Percentiles rank a stretch among this genome's conserved stretches.
phyloP scores from a whole-genome alignment of 2,797 vertebrate species.

The Percopsis omiscomaycus region DNA sequence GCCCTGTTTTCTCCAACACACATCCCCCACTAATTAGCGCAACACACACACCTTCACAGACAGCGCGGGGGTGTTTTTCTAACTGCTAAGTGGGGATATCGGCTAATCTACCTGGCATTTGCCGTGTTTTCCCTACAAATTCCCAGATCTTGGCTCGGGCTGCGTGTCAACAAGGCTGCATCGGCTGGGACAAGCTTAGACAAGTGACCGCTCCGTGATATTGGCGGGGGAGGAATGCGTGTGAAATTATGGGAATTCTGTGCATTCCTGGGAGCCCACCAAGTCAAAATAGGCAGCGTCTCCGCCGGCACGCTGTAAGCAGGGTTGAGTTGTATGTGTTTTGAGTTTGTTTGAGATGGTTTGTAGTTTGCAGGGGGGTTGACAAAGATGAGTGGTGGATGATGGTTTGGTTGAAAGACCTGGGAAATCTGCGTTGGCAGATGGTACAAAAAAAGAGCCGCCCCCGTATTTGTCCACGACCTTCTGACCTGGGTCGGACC shows the following conservation, averaged over 20 bases:
- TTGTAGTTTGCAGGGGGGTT: not conserved
- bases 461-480: too few species aligned
- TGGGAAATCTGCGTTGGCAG: too few species aligned
- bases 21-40: too few species aligned
- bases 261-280: slow-evolving; percentile 62
- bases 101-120: slow-evolving; percentile 55
- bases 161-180: slow-evolving; percentile 65
- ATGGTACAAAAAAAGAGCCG: too few species aligned
- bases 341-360: not conserved
- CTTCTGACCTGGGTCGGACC: too few species aligned
- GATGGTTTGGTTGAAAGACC: slow-evolving; percentile 9
- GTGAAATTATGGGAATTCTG: slow-evolving; percentile 70
- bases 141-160: slow-evolving; percentile 53
- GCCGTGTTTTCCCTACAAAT: slow-evolving; percentile 62
- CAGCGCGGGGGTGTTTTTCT: slow-evolving; percentile 33
- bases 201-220: slow-evolving; percentile 63
- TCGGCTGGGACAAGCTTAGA: slow-evolving; percentile 69
- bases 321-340: not conserved
- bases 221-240: slow-evolving; percentile 63
- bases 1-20: too few species aligned
- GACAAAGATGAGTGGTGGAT: not conserved
- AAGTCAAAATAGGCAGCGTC: slow-evolving; percentile 41
- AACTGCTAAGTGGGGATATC: slow-evolving; percentile 57
- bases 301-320: slow-evolving; percentile 10
- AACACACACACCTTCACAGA: slow-evolving; percentile 8